Evolutionary conservation across 2,888 invertebrate species (phyloP).

Genomic region (Tenthredo livida): DNA sequence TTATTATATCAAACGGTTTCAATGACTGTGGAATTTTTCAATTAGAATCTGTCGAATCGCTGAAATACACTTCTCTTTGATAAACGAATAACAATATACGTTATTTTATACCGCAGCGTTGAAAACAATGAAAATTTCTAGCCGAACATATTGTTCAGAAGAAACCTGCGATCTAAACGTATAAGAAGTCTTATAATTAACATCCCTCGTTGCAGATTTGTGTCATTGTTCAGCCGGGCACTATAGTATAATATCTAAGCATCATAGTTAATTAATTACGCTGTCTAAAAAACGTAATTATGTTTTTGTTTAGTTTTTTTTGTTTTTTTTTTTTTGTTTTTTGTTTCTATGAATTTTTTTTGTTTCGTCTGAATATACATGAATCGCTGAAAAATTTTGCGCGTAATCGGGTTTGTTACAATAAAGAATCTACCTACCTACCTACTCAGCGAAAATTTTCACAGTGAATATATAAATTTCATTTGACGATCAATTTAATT

Average conservation of each 20-base stretch:
- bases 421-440: not conserved
- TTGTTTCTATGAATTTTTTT: not conserved
- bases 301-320: not conserved
- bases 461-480: slow-evolving; percentile 16
- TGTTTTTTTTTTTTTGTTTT: not conserved
- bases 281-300: not conserved
- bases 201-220: not conserved
- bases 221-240: not conserved
- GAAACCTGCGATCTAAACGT: not conserved
- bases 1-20: not conserved
- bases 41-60: not conserved
- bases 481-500: slow-evolving; percentile 16
- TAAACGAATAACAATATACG: not conserved
- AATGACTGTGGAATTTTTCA: not conserved
- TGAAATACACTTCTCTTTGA: slow-evolving; percentile 1
- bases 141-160: not conserved
- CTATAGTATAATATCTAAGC: not conserved
- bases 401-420: not conserved
- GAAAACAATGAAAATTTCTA: not conserved
- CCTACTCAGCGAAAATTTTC: not conserved
- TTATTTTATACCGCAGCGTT: not conserved
- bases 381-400: not conserved
- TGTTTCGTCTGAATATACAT: not conserved
- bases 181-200: not conserved
- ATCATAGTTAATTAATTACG: slow-evolving; percentile 23